phyloP scores from a whole-genome alignment of 2,888 invertebrate genomes.

The Dichetophora obliterata region DNA sequence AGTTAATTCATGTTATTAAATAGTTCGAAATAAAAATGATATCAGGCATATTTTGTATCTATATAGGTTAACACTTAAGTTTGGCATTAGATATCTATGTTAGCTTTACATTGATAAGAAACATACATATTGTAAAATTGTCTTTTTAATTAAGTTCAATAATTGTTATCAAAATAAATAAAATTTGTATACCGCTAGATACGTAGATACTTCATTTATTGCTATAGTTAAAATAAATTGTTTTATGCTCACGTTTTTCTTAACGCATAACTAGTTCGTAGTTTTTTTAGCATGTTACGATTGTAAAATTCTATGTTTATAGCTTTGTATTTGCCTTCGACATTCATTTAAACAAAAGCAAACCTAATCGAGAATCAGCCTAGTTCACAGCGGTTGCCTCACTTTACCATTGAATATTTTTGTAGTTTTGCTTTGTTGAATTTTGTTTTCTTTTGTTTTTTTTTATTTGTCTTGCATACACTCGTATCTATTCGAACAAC shows the following conservation, averaged over 20 bases:
- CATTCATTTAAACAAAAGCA: background rate
- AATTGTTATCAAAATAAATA: background rate
- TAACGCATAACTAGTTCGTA: slow-evolving; percentile 2
- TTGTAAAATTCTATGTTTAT: background rate
- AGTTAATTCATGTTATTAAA: background rate
- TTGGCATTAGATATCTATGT: too few species aligned
- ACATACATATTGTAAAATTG: background rate
- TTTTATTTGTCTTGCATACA: background rate
- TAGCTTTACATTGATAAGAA: background rate
- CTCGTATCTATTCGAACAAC: background rate
- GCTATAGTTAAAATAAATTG: background rate
- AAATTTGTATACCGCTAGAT: background rate
- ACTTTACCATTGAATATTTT: background rate
- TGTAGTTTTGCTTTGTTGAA: too few species aligned
- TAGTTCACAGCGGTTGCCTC: slow-evolving; percentile 41
- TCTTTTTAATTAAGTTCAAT: background rate
- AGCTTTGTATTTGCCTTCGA: background rate
- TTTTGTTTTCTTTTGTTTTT: background rate
- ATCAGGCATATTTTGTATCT: too few species aligned
- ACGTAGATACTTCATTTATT: background rate
- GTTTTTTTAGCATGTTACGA: too few species aligned
- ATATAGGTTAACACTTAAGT: background rate
- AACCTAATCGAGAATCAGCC: slow-evolving; percentile 43
- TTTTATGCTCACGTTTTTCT: background rate
- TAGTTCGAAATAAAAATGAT: too few species aligned